phyloP scores from a whole-genome alignment of 1,140 invertebrate species.

The Homarus americanus region DNA sequence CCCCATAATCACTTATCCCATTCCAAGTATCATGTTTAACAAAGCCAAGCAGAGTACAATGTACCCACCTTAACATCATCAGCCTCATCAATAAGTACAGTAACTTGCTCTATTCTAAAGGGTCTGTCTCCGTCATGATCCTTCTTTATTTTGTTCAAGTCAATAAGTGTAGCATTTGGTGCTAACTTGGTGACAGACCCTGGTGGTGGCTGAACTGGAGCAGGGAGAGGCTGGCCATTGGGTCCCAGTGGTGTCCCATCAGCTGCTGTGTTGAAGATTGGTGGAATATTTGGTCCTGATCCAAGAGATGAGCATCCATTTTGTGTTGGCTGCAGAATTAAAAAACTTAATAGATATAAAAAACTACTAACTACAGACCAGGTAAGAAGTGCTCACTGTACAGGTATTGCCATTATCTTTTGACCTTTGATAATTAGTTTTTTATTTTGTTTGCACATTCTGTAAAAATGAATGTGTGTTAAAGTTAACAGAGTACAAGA shows the following conservation, averaged over 20 bases:
- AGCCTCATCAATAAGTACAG: conserved; percentile 73
- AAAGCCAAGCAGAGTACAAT: background rate
- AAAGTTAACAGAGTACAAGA: no score
- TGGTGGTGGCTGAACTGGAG: conserved; percentile 65
- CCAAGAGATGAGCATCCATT: conserved; percentile 1
- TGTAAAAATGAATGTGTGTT: no score
- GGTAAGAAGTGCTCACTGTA: no score
- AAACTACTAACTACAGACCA: no score
- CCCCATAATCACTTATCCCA: no score
- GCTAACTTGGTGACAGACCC: conserved; percentile 72
- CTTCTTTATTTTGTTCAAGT: conserved; percentile 72
- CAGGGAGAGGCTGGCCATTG: conserved; percentile 50
- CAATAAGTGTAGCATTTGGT: conserved; percentile 74
- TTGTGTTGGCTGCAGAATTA: background rate
- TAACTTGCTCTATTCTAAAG: conserved; percentile 73
- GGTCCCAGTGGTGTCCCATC: conserved; percentile 63
- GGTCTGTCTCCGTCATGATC: conserved; percentile 68
- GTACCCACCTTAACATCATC: conserved; percentile 71
- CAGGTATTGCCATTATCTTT: no score
- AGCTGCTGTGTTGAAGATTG: conserved; percentile 51
- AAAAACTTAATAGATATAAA: no score
- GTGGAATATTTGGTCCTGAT: background rate
- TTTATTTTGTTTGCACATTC: no score
- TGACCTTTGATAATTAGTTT: no score
- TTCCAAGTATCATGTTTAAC: no score